phyloP scores from a whole-genome alignment of 2,113 vertebrate genomes.

The Anhinga rufa region DNA sequence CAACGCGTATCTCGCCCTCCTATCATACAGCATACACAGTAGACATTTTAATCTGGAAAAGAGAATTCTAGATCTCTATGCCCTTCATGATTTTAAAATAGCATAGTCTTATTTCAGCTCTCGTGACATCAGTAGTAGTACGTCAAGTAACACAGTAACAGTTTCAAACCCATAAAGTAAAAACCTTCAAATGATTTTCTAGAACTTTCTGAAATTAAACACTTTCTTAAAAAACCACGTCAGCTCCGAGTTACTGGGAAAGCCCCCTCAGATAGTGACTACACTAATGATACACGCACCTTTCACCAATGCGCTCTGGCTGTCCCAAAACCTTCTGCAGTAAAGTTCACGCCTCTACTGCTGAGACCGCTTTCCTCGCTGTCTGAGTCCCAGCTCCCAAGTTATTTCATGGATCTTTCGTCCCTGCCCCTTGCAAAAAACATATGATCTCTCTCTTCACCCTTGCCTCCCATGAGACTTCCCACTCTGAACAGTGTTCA shows the following conservation, averaged over 20 bases:
- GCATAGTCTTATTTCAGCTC: not conserved
- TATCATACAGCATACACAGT: not conserved
- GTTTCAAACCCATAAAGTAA: not conserved
- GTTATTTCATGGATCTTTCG: not conserved
- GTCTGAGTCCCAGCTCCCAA: fast-evolving
- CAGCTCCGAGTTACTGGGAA: not conserved
- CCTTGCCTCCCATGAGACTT: not conserved
- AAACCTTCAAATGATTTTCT: not conserved
- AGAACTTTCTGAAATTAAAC: not conserved
- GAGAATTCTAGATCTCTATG: not conserved
- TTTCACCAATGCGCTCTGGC: not conserved
- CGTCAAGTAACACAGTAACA: not conserved
- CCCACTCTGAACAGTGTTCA: fast-evolving
- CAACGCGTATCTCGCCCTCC: fast-evolving
- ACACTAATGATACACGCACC: not conserved
- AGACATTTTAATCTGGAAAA: not conserved
- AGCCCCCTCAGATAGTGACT: not conserved
- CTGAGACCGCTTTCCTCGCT: not conserved
- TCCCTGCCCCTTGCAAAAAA: not conserved
- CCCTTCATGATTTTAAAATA: not conserved
- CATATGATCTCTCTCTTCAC: not conserved
- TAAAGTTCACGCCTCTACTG: not conserved
- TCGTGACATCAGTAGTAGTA: fast-evolving
- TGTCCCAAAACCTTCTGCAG: not conserved
- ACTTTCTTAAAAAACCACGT: not conserved